Evolutionary conservation across 2,113 vertebrate species (phyloP).

Genomic region (Balaeniceps rex): DNA sequence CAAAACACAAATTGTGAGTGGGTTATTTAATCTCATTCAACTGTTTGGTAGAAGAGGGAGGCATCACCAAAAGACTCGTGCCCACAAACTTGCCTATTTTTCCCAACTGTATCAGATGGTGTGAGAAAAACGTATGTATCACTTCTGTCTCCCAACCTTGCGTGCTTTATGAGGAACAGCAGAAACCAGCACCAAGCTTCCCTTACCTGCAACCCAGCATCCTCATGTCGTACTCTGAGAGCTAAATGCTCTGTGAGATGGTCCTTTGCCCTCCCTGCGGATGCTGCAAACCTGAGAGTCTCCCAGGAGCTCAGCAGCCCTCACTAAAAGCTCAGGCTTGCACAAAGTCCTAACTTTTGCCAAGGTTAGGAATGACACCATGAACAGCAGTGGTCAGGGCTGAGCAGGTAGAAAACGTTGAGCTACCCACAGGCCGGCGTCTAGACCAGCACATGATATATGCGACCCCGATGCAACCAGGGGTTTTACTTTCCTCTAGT

Average conservation of each 20-base stretch:
- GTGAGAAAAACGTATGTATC: not conserved
- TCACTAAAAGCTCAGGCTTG: not conserved
- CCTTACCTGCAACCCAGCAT: not conserved
- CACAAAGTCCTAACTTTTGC: not conserved
- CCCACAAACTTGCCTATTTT: not conserved
- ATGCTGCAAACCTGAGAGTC: not conserved
- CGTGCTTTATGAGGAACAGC: not conserved
- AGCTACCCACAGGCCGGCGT: not conserved
- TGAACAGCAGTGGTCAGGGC: not conserved
- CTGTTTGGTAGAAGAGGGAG: not conserved
- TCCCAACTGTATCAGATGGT: not conserved
- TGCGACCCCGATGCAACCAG: not conserved
- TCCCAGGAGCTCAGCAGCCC: not conserved
- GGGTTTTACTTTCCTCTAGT: not conserved
- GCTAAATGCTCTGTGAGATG: not conserved
- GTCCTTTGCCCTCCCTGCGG: not conserved
- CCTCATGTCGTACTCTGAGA: not conserved
- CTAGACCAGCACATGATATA: not conserved
- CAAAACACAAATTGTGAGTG: not conserved
- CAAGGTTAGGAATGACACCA: not conserved
- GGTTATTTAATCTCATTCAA: not conserved
- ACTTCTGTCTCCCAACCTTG: not conserved
- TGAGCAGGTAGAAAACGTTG: not conserved
- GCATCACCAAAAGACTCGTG: not conserved
- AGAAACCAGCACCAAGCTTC: not conserved